Percentiles rank a stretch among this genome's conserved stretches.
Evolutionary conservation across 1,140 invertebrate genomes (phyloP).

Genomic region (Macrostomum lignano): DNA sequence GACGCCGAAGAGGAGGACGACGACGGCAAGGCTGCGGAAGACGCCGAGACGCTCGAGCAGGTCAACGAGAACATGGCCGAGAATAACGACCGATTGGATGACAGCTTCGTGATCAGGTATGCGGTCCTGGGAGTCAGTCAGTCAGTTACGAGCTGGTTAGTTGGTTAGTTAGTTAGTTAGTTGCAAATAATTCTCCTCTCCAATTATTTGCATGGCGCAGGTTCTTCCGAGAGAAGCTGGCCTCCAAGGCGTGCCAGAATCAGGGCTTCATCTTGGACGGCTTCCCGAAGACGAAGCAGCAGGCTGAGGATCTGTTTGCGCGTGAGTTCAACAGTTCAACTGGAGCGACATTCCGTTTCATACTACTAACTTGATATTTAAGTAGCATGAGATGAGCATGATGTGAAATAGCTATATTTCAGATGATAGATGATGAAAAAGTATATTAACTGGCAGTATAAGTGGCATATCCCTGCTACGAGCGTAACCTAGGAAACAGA

Average conservation of each 20-base stretch:
- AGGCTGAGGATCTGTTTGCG: slow-evolving; percentile 33
- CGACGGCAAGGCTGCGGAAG: slow-evolving; percentile 14
- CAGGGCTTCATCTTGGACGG: slow-evolving; percentile 42
- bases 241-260: slow-evolving; percentile 34
- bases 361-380: slow-evolving; percentile 2
- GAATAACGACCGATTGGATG: slow-evolving; percentile 19
- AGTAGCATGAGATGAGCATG: slow-evolving; percentile 7
- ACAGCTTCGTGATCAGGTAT: slow-evolving; percentile 15
- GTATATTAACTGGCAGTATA: no score
- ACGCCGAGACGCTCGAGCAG: slow-evolving; percentile 20
- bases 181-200: slow-evolving; percentile 5
- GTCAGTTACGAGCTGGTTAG: no score
- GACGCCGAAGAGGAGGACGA: slow-evolving; percentile 24
- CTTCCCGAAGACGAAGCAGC: slow-evolving; percentile 34
- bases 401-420: no score
- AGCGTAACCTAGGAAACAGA: no score
- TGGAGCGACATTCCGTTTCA: background rate
- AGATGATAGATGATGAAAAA: no score
- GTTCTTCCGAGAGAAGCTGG: slow-evolving; percentile 30
- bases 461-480: no score
- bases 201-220: slow-evolving; percentile 9
- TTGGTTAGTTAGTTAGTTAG: slow-evolving; percentile 5
- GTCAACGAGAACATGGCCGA: slow-evolving; percentile 25
- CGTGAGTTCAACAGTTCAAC: slow-evolving; percentile 4
- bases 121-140: no score